Conservation (phyloP, 1,140 invertebrate species). For the Neodiprion virginianus region DNA sequence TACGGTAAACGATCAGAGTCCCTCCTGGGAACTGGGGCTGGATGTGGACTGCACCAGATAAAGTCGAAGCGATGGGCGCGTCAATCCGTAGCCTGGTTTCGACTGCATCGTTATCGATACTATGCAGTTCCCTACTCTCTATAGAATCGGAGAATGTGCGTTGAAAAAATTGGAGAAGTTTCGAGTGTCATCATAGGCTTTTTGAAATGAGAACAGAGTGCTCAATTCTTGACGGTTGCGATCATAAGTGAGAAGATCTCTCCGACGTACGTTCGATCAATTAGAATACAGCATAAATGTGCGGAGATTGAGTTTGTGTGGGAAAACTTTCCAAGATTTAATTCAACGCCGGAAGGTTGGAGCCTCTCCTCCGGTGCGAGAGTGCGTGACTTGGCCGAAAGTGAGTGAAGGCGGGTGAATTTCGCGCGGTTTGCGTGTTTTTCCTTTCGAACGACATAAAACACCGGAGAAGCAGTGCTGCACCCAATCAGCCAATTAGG, state of each 20-base stretch:
- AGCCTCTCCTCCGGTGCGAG: background rate
- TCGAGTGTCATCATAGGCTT: no score
- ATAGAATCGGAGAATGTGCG: no score
- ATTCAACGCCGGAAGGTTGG: background rate
- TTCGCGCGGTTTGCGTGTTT: background rate
- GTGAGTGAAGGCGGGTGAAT: background rate
- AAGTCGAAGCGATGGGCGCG: background rate
- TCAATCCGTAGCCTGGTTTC: no score
- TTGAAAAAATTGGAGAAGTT: no score
- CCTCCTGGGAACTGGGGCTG: background rate
- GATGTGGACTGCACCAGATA: background rate
- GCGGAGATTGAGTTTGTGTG: no score
- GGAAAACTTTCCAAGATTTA: background rate
- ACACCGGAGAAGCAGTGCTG: background rate
- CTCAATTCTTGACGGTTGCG: no score
- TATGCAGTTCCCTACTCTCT: no score
- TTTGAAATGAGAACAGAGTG: no score
- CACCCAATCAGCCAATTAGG: background rate
- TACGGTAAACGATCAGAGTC: constrained; percentile 1
- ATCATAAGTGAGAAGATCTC: no score
- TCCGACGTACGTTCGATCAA: no score
- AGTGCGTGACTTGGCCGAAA: background rate
- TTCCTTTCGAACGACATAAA: background rate
- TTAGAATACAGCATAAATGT: no score
- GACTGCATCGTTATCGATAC: no score